phyloP scores from a whole-genome alignment of 2,113 vertebrate genomes.

The Nothocercus julius region DNA sequence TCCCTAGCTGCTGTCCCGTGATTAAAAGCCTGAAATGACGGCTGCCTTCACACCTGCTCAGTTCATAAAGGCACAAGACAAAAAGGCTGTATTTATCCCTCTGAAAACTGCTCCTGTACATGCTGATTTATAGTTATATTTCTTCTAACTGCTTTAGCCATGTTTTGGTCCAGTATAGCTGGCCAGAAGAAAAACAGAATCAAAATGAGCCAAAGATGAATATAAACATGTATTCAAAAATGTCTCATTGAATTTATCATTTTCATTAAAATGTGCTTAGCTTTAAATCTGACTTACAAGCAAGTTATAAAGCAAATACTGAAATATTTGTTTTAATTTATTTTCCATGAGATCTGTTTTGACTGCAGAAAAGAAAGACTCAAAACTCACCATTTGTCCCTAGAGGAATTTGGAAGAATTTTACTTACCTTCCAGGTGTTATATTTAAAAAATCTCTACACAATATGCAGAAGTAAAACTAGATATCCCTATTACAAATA shows the following conservation, averaged over 20 bases:
- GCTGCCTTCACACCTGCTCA: neutral
- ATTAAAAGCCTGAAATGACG: neutral
- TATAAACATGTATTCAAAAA: neutral
- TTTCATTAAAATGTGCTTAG: neutral
- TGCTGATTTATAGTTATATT: neutral
- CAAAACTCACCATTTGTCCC: neutral
- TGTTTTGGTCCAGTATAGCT: neutral
- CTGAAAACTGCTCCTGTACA: neutral
- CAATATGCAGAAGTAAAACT: neutral
- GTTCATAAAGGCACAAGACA: neutral
- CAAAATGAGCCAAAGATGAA: neutral
- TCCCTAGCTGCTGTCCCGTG: neutral
- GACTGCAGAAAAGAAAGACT: neutral
- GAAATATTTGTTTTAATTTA: constrained; percentile 18
- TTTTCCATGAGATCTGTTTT: neutral
- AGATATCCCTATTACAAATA: neutral
- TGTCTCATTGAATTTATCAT: constrained; percentile 2
- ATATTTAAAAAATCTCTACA: neutral
- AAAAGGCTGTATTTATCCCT: neutral
- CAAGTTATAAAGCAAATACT: neutral
- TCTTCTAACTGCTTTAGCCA: neutral
- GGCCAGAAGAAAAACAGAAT: constrained; percentile 18
- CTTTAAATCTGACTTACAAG: neutral
- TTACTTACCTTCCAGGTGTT: neutral
- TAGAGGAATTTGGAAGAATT: neutral